A percentile compares a stretch with the other conserved stretches of the same genome.
phyloP scores from a whole-genome alignment of 1,140 invertebrate genomes.

The Ips nitidus region DNA sequence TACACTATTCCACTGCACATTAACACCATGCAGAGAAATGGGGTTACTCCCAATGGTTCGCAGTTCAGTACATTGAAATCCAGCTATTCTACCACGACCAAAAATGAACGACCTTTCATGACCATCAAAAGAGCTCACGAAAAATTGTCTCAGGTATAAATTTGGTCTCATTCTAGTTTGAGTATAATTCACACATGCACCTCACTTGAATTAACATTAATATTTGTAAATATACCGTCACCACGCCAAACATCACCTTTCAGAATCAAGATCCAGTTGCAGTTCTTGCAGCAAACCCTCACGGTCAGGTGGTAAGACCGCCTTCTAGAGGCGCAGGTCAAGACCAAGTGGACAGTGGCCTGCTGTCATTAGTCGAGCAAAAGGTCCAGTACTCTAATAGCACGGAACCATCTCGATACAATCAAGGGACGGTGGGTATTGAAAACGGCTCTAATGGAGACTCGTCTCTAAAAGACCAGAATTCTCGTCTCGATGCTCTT shows the following conservation, averaged over 20 bases:
- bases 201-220: no score
- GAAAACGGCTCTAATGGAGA: slow-evolving; percentile 31
- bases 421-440: slow-evolving; percentile 52
- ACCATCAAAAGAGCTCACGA: slow-evolving; percentile 67
- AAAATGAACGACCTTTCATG: slow-evolving; percentile 63
- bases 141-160: slow-evolving; percentile 48
- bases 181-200: background rate
- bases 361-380: slow-evolving; percentile 55
- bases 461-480: slow-evolving; percentile 40
- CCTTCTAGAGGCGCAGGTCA: slow-evolving; percentile 42
- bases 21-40: slow-evolving; percentile 55
- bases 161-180: no score
- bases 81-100: slow-evolving; percentile 33
- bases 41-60: slow-evolving; percentile 34
- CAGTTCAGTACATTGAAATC: slow-evolving; percentile 38
- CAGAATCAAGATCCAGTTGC: slow-evolving; percentile 45
- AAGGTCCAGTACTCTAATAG: slow-evolving; percentile 43
- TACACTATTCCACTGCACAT: slow-evolving; percentile 67
- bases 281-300: slow-evolving; percentile 45
- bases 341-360: slow-evolving; percentile 51
- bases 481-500: slow-evolving; percentile 48
- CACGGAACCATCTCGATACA: slow-evolving; percentile 11
- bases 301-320: slow-evolving; percentile 46
- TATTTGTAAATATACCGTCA: background rate
- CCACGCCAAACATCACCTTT: slow-evolving; percentile 29